Percentiles rank a stretch among this genome's conserved stretches.
These are phyloP conservation scores for Spilogale gracilis DNA, from an alignment of 2,113 vertebrate species.

Conservation along the genomic window DNA sequence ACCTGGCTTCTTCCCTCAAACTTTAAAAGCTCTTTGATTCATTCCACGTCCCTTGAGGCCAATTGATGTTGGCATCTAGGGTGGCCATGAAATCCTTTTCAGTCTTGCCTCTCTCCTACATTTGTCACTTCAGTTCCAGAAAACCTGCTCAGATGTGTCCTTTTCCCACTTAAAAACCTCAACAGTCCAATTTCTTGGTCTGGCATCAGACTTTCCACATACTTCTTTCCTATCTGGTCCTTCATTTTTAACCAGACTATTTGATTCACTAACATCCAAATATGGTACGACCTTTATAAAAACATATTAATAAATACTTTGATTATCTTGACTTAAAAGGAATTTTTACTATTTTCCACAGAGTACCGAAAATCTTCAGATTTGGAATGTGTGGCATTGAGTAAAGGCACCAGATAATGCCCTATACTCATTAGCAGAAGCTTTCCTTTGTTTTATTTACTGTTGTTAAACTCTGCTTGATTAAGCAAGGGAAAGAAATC, in stretches of 20 bases:
- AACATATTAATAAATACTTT: constrained; percentile 29
- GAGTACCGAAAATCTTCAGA: neutral
- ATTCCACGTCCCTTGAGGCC: accelerated
- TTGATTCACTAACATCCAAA: neutral
- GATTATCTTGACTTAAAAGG: constrained; percentile 34
- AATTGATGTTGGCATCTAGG: neutral
- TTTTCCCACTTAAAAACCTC: neutral
- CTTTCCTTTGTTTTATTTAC: constrained; percentile 23
- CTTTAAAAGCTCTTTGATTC: neutral
- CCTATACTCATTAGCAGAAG: neutral
- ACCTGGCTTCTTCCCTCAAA: neutral
- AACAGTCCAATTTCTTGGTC: neutral
- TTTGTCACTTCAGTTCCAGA: neutral
- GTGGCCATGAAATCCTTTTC: neutral
- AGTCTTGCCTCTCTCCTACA: neutral
- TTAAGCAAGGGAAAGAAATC: neutral
- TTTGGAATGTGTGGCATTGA: neutral
- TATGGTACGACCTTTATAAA: neutral
- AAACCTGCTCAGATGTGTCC: neutral
- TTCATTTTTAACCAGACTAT: neutral
- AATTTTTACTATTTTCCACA: neutral
- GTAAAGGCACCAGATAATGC: constrained; percentile 6
- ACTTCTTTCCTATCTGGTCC: neutral
- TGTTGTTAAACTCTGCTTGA: neutral
- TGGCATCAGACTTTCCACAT: neutral